phyloP scores from a whole-genome alignment of 1,140 invertebrate genomes.

The Ridgeia piscesae region DNA sequence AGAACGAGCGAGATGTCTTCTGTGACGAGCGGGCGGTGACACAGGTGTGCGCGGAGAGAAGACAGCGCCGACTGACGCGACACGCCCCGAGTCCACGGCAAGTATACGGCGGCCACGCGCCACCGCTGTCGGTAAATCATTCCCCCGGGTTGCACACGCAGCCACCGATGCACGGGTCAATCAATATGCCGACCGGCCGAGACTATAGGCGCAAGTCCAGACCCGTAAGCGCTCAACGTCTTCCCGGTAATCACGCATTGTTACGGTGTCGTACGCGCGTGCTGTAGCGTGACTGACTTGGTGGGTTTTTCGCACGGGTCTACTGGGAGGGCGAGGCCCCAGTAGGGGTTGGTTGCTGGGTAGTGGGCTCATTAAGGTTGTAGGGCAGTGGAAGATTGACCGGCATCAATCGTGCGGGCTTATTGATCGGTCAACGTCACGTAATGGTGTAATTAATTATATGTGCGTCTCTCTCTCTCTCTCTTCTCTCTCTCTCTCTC shows the following conservation, averaged over 20 bases:
- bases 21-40: background rate
- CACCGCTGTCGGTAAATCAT: background rate
- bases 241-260: background rate
- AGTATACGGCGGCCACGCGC: background rate
- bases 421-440: background rate
- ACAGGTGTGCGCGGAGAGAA: background rate
- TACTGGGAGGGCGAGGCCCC: background rate
- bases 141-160: background rate
- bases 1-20: background rate
- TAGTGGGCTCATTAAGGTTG: background rate
- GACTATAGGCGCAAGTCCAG: background rate
- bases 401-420: background rate
- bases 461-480: background rate
- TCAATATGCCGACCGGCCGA: background rate
- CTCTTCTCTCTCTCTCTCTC: no score
- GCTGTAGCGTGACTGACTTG: background rate
- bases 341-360: background rate
- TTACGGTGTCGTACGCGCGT: background rate
- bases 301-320: background rate
- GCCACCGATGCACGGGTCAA: background rate
- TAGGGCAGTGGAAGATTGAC: background rate
- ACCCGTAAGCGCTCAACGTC: background rate
- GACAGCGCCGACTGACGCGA: background rate
- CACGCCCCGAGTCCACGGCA: no score
- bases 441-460: conserved; percentile 1